A percentile compares a stretch with the other conserved stretches of the same genome.
Evolutionary conservation across 2,888 invertebrate species (phyloP).

Genomic region (Coecobrya sp.): DNA sequence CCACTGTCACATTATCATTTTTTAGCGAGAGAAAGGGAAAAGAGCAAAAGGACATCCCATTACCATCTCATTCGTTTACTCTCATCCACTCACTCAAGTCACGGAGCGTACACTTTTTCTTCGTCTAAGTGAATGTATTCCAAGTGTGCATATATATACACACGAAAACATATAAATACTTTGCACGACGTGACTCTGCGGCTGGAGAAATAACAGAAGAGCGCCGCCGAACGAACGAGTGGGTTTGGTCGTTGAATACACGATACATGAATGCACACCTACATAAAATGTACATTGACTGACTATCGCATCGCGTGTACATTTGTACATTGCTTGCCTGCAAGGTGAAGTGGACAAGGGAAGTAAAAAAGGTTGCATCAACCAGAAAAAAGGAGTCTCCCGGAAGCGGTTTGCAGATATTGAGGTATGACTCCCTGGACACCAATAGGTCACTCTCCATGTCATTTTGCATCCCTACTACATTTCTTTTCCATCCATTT

Average conservation of each 20-base stretch:
- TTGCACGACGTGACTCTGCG: not conserved
- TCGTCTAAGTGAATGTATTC: constrained; percentile 11
- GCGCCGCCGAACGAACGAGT: not conserved
- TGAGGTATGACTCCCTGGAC: constrained; percentile 85
- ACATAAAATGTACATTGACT: not conserved
- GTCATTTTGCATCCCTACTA: constrained; percentile 79
- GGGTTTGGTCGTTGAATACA: constrained; percentile 36
- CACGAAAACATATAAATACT: not conserved
- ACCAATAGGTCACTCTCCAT: constrained; percentile 84
- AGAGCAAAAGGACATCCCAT: constrained; percentile 83
- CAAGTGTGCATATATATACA: not conserved
- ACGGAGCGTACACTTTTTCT: constrained; percentile 65
- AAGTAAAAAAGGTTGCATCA: constrained; percentile 69
- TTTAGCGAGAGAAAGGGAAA: constrained; percentile 71
- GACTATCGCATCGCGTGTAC: not conserved
- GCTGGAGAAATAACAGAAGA: not conserved
- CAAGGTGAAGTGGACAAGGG: constrained; percentile 68
- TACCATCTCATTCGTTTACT: constrained; percentile 82
- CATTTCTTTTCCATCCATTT: constrained; percentile 68
- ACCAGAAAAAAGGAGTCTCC: constrained; percentile 73
- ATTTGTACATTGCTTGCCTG: not conserved
- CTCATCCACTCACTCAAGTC: constrained; percentile 80
- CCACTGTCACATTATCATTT: constrained; percentile 81
- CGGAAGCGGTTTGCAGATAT: constrained; percentile 83
- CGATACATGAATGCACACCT: constrained; percentile 1